Base-by-base conservation (phyloP, 2,113 vertebrate genomes). In the Perca fluviatilis region DNA sequence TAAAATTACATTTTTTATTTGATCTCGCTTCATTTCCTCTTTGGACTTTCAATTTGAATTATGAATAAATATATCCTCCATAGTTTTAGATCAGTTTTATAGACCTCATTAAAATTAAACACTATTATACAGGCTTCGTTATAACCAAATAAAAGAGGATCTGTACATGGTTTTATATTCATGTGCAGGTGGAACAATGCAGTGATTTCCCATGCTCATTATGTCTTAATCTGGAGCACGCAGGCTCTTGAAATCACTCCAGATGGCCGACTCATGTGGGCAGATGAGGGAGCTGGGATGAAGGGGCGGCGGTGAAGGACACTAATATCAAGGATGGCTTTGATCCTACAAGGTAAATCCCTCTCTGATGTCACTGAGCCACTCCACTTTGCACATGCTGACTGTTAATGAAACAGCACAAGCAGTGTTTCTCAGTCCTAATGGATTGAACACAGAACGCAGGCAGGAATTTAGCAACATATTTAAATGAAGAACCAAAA, bases 321-420 rank as follows among this genome's bases (percentile, higher is more conserved):
- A 25, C 68, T 69, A 53, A 65, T 72, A 80, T 85, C 23, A 74
- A 86, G 85, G 72, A 80, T 51, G 19, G 21, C 89, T 88, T 85
- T 88, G 86, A 89, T 89, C 72, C 72, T 70, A 46, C 25, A 36
- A 84, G 83, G 77, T 86, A 70, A 91, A 84, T 86, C 90, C 78
- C 84, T 74, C 49, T 78, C 47, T 77, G 76, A 80, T 68, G 84
- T 89, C 78, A 80, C 78, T 3, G 80, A 80, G 82, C 68, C 82
- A 27, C 80, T 75, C 46, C 33, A 49, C 75, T 49, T 16, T 27
- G 12, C 74, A 64, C 79, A 73, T 18, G 75, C 61, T 30, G 74
- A 61, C 57, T 81, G 60, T 57, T 73, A 77, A 90, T 77, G 84
- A 47, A 56, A 79, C 62, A 11, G 23, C 63, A 46, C 53, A 23